Evolutionary conservation across 2,113 vertebrate species (phyloP).

Genomic region (Oreochromis spilurus): DNA sequence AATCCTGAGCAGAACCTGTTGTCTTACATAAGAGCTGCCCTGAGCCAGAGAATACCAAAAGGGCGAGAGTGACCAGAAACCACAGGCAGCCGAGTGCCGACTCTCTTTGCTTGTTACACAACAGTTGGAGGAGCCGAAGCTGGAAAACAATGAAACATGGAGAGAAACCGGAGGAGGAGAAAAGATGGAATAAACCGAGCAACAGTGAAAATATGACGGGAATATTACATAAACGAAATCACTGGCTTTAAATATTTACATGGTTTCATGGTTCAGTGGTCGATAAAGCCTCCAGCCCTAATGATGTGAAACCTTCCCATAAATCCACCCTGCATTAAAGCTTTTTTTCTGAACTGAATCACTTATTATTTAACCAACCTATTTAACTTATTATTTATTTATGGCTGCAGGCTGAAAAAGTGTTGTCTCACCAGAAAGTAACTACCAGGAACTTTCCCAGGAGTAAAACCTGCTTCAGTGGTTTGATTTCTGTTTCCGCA

Average conservation of each 20-base stretch:
- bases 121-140: neutral
- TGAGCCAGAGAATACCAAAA: neutral
- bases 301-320: neutral
- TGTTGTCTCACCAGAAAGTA: neutral
- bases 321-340: neutral
- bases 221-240: neutral
- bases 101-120: constrained; percentile 1
- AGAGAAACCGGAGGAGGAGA: neutral
- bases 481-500: neutral
- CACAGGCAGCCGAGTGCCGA: neutral
- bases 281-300: neutral
- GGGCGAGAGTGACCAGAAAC: neutral
- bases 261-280: neutral
- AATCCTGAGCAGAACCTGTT: neutral
- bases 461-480: neutral
- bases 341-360: neutral
- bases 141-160: neutral
- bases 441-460: neutral
- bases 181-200: neutral
- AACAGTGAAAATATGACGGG: neutral
- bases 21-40: constrained; percentile 2
- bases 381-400: neutral
- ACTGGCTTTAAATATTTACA: neutral
- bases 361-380: neutral
- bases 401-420: neutral